Evolutionary conservation across 2,888 invertebrate species (phyloP), one percentile per base, ranked within the genome.

Genomic region (Dilophus febrilis): DNA sequence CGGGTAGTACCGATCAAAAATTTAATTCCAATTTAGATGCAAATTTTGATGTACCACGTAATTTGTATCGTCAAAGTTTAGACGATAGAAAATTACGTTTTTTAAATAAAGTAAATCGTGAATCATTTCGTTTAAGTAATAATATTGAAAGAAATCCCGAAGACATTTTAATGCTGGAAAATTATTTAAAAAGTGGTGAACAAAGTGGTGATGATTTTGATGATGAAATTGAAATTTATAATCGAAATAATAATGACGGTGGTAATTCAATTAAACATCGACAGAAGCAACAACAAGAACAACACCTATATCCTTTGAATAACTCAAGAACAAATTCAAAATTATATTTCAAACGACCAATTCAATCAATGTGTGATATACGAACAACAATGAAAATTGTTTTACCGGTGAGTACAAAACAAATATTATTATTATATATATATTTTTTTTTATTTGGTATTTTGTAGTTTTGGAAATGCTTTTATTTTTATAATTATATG

Each of bases 51-150:
- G 51, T 51, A 38, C 52, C 49, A 10, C 59, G 59, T 39, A 62
- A 62, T 47, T 51, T 62, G 5, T 62, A 59, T 43, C 55, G 62
- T 10, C 58, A 60, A 42, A 62, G 62, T 45, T 52, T 62, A 40
- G 61, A 61, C 38, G 58, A 56, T 37, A 52, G 56, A 17, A 62
- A 56, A 29, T 47, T 62, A 19, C 54, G 57, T 30, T 46, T 55
- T 18, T 43, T 62, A 17, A 61, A 59, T 46, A 53, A 58, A 17
- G 48, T 56, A 13, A 55, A 57, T 29, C 52, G 59, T 7, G 56
- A 57, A 41, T 60, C 62, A 11, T 57, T 38, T 31, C 31, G 43
- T 7, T 53, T 40, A 42, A 44, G 44, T 41, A 35, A 37, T 16
- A 28, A 35, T 22, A 18, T 33, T 3, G 35, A 37, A 13, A 16